Percentiles rank a stretch among this genome's conserved stretches.
Evolutionary conservation across 2,113 vertebrate genomes (phyloP).

Genomic region (Dinomys branickii): DNA sequence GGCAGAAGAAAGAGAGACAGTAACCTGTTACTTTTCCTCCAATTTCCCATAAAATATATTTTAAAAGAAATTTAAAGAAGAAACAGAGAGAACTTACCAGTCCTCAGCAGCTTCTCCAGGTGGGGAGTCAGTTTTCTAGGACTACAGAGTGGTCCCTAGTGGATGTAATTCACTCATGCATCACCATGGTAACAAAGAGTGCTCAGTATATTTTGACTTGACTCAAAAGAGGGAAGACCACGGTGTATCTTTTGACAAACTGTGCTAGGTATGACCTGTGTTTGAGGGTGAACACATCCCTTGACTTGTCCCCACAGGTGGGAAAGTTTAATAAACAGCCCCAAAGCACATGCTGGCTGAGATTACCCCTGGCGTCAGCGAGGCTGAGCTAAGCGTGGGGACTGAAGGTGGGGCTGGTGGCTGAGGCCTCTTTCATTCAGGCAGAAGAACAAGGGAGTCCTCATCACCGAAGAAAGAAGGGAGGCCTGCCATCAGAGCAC

Average conservation of each 20-base stretch:
- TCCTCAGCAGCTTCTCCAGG: background rate
- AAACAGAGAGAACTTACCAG: background rate
- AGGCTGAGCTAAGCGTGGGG: background rate
- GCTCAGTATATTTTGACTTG: background rate
- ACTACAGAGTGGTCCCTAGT: rapidly evolving
- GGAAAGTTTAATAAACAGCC: background rate
- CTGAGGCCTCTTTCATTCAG: background rate
- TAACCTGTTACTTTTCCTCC: background rate
- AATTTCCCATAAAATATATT: background rate
- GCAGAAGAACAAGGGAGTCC: background rate
- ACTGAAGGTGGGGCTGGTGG: background rate
- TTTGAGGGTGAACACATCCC: background rate
- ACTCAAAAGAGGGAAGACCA: background rate
- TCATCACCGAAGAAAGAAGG: background rate
- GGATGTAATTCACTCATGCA: rapidly evolving
- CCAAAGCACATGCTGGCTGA: background rate
- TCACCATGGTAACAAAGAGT: background rate
- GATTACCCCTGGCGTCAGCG: background rate
- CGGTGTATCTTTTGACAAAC: background rate
- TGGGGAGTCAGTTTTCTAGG: background rate
- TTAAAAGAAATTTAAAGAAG: background rate
- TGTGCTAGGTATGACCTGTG: background rate
- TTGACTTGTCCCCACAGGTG: background rate
- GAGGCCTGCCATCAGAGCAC: too few species aligned
- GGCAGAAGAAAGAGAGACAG: background rate